Evolutionary conservation across 2,797 vertebrate genomes (phyloP), one percentile per base, ranked within the genome.

Genomic region (Trachurus trachurus): DNA sequence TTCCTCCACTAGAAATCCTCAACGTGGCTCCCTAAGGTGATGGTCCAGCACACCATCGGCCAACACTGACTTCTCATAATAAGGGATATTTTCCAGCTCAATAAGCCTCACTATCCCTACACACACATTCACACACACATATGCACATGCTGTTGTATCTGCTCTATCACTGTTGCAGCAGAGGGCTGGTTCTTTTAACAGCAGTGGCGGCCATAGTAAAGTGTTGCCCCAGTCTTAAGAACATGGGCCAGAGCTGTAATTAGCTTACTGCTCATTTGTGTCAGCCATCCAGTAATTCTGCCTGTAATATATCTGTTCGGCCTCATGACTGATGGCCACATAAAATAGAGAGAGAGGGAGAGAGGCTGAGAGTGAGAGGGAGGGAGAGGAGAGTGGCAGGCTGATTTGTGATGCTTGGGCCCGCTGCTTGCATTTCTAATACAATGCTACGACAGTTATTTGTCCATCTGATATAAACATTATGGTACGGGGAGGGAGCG

Each of bases 241-340:
- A 87, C 84, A 81, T 74, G 74, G 92, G 84, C 81, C 85, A 53
- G 69, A 70, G 87, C 87, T 87, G 91, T 94, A 93, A 94, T 95
- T 94, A 94, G 90, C 93, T 94, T 88, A 87, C 87, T 92, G 88
- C 92, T 95, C 92, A 92, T 94, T 95, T 94, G 91, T 94, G 94
- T 95, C 94, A 95, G 89, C 88, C 88, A 78, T 83, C 71, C 84
- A 92, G 90, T 95, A 93, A 95, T 92, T 87, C 93, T 88, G 89
- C 61, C 88, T 92, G 92, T 93, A 93, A 95, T 94, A 93, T 94
- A 94, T 81, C 77, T 71, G 82, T 78, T 31, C 64, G 40, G 31
- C 68, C 76, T 42, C 1, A 42, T 91, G 92, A 95, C 68, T 93
- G 93, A 95, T 93, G 82, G 88, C 65, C 75, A 71, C 15, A 40